Base-by-base conservation (phyloP, 2,113 vertebrate species). In the Numida meleagris region DNA sequence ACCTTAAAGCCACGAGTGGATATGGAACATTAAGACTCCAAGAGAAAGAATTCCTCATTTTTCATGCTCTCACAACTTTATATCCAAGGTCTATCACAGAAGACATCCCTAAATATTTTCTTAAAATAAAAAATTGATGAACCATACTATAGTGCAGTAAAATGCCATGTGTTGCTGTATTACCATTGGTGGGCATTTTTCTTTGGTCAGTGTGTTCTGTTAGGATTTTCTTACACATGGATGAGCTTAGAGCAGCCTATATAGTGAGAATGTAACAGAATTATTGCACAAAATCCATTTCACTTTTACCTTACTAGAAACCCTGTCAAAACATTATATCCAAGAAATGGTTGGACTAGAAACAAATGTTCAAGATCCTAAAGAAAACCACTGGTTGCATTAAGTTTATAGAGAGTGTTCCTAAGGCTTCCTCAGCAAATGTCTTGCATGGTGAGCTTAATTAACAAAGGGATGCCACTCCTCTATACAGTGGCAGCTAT, bases 351-450 rank as follows among this genome's bases (percentile, higher is more conserved):
- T 25, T 87, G 48, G 21, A 53, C 33, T 79, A 72, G 34, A 53
- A 84, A 36, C 14, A 65, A 10, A 33, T 9, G 43, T 9, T 1
- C 15, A 57, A 1, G 13, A 58, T 77, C 27, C 23, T 70, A 34
- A 67, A 50, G 34, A 82, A 83, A 86, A 66, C 14, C 0, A 0
- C 0, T 2, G 61, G 25, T 27, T 0, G 2, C 17, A 0, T 34
- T 66, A 43, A 74, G 6, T 14, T 66, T 66, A 53, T 43, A 38
- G 80, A 71, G 50, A 66, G 65, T 40, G 15, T 13, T 65, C 53
- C 38, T 42, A 45, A 67, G 45, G 80, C n/a, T 74, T 82, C 53
- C 38, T 24, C 29, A 43, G 46, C 34, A 88, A 74, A 59, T 53
- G 23, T 55, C 38, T 89, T 75, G 33, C 25, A 15, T 19, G 18